These are phyloP conservation scores for Corapipo altera DNA, from an alignment of 2,113 vertebrate genomes.

Conservation along the genomic window DNA sequence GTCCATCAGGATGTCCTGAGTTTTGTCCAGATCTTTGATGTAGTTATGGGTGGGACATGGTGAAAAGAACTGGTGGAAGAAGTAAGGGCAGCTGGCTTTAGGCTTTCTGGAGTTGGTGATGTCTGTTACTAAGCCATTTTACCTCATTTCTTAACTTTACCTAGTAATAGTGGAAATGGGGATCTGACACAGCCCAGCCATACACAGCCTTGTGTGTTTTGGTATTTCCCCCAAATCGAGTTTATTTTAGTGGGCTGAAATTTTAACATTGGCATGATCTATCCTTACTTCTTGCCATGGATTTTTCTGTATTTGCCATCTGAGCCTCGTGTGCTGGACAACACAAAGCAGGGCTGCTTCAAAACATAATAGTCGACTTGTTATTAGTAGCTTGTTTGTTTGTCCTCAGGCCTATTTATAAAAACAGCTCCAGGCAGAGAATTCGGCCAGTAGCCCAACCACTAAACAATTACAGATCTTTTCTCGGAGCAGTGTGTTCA, in stretches of 20 bases:
- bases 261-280: background rate
- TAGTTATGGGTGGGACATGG: background rate
- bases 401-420: constrained; percentile 67
- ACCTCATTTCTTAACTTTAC: background rate
- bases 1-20: background rate
- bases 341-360: constrained; percentile 27
- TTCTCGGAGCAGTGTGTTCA: background rate
- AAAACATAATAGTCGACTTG: background rate
- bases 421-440: constrained; percentile 55
- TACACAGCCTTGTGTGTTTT: background rate
- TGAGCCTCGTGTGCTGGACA: background rate
- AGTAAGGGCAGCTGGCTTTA: background rate
- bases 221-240: background rate
- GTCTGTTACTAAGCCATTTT: background rate
- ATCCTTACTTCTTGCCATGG: background rate
- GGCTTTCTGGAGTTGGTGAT: background rate
- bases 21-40: background rate
- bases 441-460: constrained; percentile 52
- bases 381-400: constrained; percentile 69
- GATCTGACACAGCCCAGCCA: background rate
- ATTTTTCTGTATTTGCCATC: constrained; percentile 20
- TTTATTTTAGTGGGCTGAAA: background rate
- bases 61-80: background rate
- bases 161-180: background rate
- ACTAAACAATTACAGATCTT: constrained; percentile 61